These are phyloP conservation scores for Cyclophora albipunctata DNA, from an alignment of 2,888 invertebrate species.

Conservation along the genomic window DNA sequence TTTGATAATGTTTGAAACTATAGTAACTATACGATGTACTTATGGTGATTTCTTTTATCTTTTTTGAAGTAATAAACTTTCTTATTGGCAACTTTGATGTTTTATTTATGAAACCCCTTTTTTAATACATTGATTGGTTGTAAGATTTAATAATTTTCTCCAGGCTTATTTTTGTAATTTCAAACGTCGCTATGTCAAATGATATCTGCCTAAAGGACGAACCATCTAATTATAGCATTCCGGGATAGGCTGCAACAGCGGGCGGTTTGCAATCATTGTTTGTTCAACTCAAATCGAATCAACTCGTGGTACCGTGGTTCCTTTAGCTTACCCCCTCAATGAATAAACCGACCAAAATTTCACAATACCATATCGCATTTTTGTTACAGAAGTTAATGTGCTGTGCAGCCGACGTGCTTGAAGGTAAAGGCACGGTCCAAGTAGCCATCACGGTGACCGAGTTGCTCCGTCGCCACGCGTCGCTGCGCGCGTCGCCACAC, in stretches of 20 bases:
- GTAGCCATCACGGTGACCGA: slow-evolving; percentile 93
- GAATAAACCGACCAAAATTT: no score
- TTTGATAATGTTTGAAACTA: slow-evolving; percentile 15
- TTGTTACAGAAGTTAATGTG: slow-evolving; percentile 88
- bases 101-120: slow-evolving; percentile 2
- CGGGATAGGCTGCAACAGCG: no score
- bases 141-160: no score
- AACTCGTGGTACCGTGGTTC: no score
- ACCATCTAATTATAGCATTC: no score
- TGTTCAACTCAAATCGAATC: no score
- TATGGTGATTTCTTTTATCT: slow-evolving; percentile 52
- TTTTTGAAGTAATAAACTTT: slow-evolving; percentile 50
- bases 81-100: slow-evolving; percentile 42
- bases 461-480: slow-evolving; percentile 78
- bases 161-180: no score
- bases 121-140: neutral
- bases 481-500: slow-evolving; percentile 27
- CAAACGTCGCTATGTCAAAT: no score
- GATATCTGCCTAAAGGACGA: no score
- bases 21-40: slow-evolving; percentile 53
- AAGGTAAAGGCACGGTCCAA: slow-evolving; percentile 90
- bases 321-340: no score
- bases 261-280: no score
- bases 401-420: slow-evolving; percentile 93
- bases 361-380: neutral